Percentiles rank a stretch among this genome's conserved stretches.
Conservation (phyloP, 92 coral and sea anemone species). For the Palythoa heliodiscus region DNA sequence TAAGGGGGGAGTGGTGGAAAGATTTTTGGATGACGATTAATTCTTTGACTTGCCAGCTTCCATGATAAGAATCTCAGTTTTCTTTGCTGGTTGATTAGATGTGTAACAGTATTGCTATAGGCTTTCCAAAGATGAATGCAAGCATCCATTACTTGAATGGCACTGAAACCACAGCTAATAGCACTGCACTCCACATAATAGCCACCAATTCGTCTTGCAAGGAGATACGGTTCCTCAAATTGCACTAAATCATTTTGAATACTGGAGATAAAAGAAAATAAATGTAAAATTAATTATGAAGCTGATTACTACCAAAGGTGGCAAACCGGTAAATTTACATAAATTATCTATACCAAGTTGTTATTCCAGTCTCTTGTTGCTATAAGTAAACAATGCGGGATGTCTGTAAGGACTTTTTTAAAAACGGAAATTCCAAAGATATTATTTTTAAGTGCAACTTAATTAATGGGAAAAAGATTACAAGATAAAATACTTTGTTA, state of each 20-base stretch:
- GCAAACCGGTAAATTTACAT: too few species aligned
- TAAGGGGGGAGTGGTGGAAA: slow-evolving; percentile 27
- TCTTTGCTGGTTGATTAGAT: not conserved
- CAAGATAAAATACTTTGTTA: too few species aligned
- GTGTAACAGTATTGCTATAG: slow-evolving; percentile 1
- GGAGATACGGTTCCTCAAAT: slow-evolving; percentile 32
- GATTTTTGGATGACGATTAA: not conserved
- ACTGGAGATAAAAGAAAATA: not conserved
- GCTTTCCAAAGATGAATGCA: slow-evolving; percentile 28
- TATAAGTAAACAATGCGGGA: too few species aligned
- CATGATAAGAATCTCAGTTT: slow-evolving; percentile 21
- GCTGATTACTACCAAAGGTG: not conserved
- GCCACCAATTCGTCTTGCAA: slow-evolving; percentile 15
- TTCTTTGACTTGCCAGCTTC: not conserved
- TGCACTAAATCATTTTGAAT: not conserved
- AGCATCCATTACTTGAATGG: slow-evolving; percentile 30
- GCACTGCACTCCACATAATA: slow-evolving; percentile 45
- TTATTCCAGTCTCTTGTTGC: too few species aligned
- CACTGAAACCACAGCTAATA: not conserved
- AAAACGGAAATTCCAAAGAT: too few species aligned
- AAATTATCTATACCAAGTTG: too few species aligned
- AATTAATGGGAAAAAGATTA: too few species aligned
- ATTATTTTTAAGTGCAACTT: too few species aligned
- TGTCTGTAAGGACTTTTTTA: too few species aligned
- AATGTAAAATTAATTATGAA: not conserved